Evolutionary conservation across 2,888 invertebrate species (phyloP).

Genomic region (Syrista parreyssii): DNA sequence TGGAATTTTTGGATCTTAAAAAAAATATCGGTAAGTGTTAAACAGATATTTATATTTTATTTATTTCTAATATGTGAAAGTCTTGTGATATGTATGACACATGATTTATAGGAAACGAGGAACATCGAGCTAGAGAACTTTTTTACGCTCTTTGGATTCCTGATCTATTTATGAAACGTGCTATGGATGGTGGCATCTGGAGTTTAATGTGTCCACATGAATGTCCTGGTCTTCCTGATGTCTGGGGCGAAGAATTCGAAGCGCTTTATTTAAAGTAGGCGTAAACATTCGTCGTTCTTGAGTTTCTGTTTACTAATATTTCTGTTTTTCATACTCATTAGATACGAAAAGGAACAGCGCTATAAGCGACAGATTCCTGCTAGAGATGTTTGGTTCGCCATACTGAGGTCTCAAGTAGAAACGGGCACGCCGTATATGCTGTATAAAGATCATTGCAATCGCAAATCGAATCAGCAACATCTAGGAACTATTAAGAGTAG

Average conservation of each 20-base stretch:
- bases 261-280: constrained; percentile 79
- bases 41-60: not conserved
- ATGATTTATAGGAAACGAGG: constrained; percentile 80
- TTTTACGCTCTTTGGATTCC: constrained; percentile 99
- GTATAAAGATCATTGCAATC: constrained; percentile 95
- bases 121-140: constrained; percentile 91
- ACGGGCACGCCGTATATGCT: constrained; percentile 99
- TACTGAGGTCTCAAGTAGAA: constrained; percentile 95
- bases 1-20: constrained; percentile 71
- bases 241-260: constrained; percentile 97
- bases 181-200: constrained; percentile 87
- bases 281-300: not conserved
- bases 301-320: not conserved
- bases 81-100: constrained; percentile 38
- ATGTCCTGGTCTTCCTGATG: constrained; percentile 89
- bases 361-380: constrained; percentile 80
- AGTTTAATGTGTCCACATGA: constrained; percentile 97
- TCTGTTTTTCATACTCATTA: constrained; percentile 36
- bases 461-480: constrained; percentile 98
- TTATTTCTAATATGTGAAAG: not conserved
- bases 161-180: constrained; percentile 97
- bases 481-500: constrained; percentile 98
- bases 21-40: constrained; percentile 69
- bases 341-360: constrained; percentile 85
- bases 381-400: constrained; percentile 91